Conservation (phyloP, 1,140 invertebrate species). For the Zaprionus capensis region DNA sequence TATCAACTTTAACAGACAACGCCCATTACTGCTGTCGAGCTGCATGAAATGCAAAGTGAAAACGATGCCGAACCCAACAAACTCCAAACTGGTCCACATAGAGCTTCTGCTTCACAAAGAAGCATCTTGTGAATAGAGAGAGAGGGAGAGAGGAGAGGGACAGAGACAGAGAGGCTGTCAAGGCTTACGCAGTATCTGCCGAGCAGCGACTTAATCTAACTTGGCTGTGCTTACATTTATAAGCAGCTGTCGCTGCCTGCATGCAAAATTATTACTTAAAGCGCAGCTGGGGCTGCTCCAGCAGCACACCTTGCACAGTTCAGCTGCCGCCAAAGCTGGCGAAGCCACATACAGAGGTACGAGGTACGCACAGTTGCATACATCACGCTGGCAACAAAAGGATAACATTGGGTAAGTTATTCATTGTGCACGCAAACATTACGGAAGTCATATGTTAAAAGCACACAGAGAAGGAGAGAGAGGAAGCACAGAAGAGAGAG, state of each 20-base stretch:
- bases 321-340: neutral
- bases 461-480: constrained; percentile 55
- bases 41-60: neutral
- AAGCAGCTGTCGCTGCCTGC: constrained; percentile 80
- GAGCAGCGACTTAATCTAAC: constrained; percentile 64
- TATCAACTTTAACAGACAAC: neutral
- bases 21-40: neutral
- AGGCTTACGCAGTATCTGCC: constrained; percentile 18
- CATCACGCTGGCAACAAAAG: constrained; percentile 68
- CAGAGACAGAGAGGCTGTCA: neutral
- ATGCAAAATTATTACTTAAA: constrained; percentile 81
- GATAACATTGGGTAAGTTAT: constrained; percentile 82
- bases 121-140: neutral
- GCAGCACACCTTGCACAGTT: neutral
- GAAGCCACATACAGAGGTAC: neutral
- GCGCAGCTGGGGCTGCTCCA: constrained; percentile 64
- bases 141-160: neutral
- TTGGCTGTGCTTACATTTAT: constrained; percentile 70
- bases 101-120: neutral
- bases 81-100: neutral
- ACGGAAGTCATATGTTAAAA: constrained; percentile 82
- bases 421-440: constrained; percentile 83
- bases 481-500: constrained; percentile 39
- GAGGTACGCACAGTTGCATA: constrained; percentile 57
- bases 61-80: neutral